phyloP scores from a whole-genome alignment of 1,140 invertebrate genomes.

The Danaus plexippus region DNA sequence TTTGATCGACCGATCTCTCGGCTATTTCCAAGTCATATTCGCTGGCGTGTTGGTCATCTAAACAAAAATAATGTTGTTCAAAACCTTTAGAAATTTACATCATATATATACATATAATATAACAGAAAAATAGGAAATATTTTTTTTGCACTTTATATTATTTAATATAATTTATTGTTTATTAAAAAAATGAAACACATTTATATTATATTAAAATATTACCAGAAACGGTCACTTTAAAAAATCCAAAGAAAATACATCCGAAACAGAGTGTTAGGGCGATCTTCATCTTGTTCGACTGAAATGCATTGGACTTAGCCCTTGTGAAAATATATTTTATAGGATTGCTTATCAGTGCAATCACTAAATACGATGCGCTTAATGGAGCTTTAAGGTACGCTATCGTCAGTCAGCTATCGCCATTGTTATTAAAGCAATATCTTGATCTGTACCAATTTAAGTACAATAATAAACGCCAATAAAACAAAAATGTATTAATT shows the following conservation, averaged over 20 bases:
- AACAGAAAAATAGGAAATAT: too few species aligned
- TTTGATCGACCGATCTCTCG: constrained; percentile 1
- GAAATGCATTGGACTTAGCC: constrained; percentile 14
- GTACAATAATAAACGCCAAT: too few species aligned
- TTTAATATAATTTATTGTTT: too few species aligned
- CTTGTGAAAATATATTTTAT: constrained; percentile 25
- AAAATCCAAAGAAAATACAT: constrained; percentile 21
- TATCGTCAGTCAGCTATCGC: constrained; percentile 9
- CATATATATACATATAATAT: too few species aligned
- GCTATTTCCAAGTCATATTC: constrained; percentile 13
- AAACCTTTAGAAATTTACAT: too few species aligned
- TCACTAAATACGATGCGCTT: constrained; percentile 29
- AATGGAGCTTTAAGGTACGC: constrained; percentile 24
- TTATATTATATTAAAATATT: constrained; percentile 1
- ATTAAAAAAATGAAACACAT: too few species aligned
- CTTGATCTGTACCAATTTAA: too few species aligned
- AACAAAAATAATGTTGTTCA: neutral
- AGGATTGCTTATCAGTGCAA: constrained; percentile 24
- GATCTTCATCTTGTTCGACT: constrained; percentile 24
- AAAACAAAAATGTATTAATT: too few species aligned
- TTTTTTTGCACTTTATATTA: too few species aligned
- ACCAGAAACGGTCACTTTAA: constrained; percentile 20
- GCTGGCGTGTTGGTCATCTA: constrained; percentile 12
- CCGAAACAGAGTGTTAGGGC: constrained; percentile 15
- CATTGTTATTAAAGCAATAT: too few species aligned